These are phyloP conservation scores for Silurus lanzhouensis DNA, from an alignment of 2,797 vertebrate species.

Conservation along the genomic window DNA sequence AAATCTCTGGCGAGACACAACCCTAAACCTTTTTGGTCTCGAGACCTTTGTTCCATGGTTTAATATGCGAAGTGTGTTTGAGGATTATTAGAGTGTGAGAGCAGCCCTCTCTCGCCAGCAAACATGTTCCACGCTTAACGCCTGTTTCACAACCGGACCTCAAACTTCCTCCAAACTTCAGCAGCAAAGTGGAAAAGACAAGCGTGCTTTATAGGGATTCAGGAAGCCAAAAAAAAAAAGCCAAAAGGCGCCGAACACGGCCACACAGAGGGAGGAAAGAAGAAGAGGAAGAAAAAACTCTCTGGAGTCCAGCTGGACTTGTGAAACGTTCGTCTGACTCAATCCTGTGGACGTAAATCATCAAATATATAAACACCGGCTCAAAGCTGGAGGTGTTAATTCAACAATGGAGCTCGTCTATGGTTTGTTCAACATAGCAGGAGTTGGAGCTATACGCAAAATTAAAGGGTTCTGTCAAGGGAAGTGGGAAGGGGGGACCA, in stretches of 20 bases:
- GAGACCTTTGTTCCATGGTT: neutral
- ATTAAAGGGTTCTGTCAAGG: neutral
- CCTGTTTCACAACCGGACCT: constrained; percentile 35
- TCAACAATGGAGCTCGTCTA: neutral
- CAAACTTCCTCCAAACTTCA: constrained; percentile 36
- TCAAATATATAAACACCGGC: neutral
- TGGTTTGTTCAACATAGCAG: neutral
- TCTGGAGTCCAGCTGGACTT: constrained; percentile 9
- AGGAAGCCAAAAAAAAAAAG: constrained; percentile 21
- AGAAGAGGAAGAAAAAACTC: neutral
- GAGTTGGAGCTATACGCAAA: neutral
- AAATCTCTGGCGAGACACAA: neutral
- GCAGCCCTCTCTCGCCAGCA: neutral
- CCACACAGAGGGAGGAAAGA: neutral
- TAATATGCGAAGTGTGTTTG: neutral
- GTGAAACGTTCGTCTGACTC: neutral
- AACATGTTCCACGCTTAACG: constrained; percentile 7
- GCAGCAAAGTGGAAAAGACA: constrained; percentile 23
- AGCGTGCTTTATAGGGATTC: constrained; percentile 21
- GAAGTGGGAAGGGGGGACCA: neutral
- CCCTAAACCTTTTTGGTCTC: neutral
- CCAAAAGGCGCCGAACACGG: neutral
- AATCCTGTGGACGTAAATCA: neutral
- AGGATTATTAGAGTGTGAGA: neutral
- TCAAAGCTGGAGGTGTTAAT: neutral